Conservation (phyloP, 2,888 invertebrate species). For the Heliconius ethilla region DNA sequence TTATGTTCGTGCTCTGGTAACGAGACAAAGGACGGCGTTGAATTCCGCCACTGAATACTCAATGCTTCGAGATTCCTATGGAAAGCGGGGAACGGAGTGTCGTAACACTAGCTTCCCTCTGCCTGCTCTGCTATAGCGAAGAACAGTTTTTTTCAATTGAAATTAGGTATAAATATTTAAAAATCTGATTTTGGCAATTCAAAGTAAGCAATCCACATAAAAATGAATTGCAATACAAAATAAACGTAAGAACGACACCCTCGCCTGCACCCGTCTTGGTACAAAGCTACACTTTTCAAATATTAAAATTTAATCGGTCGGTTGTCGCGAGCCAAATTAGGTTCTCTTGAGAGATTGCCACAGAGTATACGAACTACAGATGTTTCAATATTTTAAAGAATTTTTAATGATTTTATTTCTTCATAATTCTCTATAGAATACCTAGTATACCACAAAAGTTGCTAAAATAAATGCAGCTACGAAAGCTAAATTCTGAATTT, state of each 20-base stretch:
- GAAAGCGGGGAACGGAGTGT: too few relatives aligned
- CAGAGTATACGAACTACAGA: slow-evolving; percentile 20
- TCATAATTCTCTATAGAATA: too few relatives aligned
- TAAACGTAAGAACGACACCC: slow-evolving; percentile 68
- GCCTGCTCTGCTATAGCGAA: too few relatives aligned
- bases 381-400: not conserved
- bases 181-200: not conserved
- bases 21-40: too few relatives aligned
- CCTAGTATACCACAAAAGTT: too few relatives aligned
- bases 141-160: not conserved
- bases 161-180: not conserved
- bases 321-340: slow-evolving; percentile 83
- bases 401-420: too few relatives aligned
- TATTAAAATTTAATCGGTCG: slow-evolving; percentile 83
- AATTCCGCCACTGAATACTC: too few relatives aligned
- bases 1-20: too few relatives aligned
- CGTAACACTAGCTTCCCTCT: too few relatives aligned
- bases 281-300: slow-evolving; percentile 76
- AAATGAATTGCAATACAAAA: slow-evolving; percentile 57
- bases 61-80: too few relatives aligned
- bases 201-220: slow-evolving; percentile 40
- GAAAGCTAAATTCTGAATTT: too few relatives aligned
- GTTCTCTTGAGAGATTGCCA: slow-evolving; percentile 69
- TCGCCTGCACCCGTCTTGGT: slow-evolving; percentile 67
- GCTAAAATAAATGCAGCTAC: too few relatives aligned